Evolutionary conservation across 2,888 invertebrate genomes (phyloP), one percentile per base, ranked within the genome.

Genomic region (Lacanobia oleracea): DNA sequence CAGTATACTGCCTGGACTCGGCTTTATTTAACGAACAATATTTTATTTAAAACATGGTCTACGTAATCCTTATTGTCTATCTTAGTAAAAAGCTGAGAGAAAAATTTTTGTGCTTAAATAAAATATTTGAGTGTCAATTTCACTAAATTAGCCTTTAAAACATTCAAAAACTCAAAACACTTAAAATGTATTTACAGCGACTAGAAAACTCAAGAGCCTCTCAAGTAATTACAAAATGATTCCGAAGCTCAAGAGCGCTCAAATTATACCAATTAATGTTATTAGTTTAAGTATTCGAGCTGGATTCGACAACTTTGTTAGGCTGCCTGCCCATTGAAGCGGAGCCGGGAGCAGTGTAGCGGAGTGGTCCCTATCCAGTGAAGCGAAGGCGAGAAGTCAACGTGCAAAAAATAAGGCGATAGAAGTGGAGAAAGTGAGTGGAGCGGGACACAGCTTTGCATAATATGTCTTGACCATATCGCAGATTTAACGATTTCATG

Each of bases 231-330:
- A 33, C 12, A 67, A 63, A 72, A 63, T 61, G 10, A 67, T 54
- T 53, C 10, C 14, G 51, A 61, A 82, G 69, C 23, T 53, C 37
- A 8, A 6, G 56, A 71, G 51, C 60, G 53, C 69, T 69, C 40
- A 54, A 82, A 71, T 79, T 59, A 59, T 45, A 69, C 37, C 45
- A 70, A 77, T 83, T 74, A 77, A 65, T 66, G 56, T 65, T 74
- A 69, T 59, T 70, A 73, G 45, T 59, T 68, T 53, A 43, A 65
- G 69, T 74, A 60, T 72, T 21, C 59, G 21, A 63, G 21, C 21
- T 33, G 12, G 33, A 69, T 60, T 67, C 50, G 7, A 60, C 14
- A 68, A 67, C 43, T 77, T 79, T 66, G 43, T 77, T 21, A 40
- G 27, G 69, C 59, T 77, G 48, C 27, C 27, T 40, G 69, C 37